Conservation (phyloP, 2,113 vertebrate species). For the Sylvia atricapilla region DNA sequence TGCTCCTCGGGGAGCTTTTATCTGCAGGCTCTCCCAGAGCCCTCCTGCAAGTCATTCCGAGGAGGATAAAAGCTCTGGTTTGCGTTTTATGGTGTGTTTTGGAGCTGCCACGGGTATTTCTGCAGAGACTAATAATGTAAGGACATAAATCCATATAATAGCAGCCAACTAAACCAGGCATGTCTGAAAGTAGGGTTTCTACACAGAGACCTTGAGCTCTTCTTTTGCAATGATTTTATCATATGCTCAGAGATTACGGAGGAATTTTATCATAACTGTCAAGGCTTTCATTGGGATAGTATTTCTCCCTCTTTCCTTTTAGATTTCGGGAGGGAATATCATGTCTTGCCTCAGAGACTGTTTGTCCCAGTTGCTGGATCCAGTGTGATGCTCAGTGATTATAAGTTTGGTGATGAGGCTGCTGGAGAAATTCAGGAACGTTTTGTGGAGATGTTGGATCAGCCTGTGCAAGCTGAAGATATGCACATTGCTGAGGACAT, state of each 20-base stretch:
- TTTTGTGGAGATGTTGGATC: conserved; percentile 78
- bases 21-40: background rate
- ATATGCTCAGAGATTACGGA: background rate
- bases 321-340: conserved; percentile 68
- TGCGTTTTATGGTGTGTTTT: background rate
- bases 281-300: conserved; percentile 4
- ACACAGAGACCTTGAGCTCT: background rate
- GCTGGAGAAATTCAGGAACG: conserved; percentile 73
- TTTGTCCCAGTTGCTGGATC: conserved; percentile 76
- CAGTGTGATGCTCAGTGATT: conserved; percentile 76
- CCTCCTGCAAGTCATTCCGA: background rate
- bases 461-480: conserved; percentile 64
- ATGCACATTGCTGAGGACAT: conserved; percentile 71
- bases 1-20: background rate
- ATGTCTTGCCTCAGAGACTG: conserved; percentile 75
- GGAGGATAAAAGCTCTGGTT: background rate
- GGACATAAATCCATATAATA: background rate
- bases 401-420: conserved; percentile 77
- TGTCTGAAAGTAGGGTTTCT: background rate
- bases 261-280: background rate
- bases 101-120: background rate
- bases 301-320: background rate
- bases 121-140: background rate
- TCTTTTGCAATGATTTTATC: background rate
- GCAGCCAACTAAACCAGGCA: background rate